Evolutionary conservation across 2,888 invertebrate genomes (phyloP).

Genomic region (Cheilosia variabilis): DNA sequence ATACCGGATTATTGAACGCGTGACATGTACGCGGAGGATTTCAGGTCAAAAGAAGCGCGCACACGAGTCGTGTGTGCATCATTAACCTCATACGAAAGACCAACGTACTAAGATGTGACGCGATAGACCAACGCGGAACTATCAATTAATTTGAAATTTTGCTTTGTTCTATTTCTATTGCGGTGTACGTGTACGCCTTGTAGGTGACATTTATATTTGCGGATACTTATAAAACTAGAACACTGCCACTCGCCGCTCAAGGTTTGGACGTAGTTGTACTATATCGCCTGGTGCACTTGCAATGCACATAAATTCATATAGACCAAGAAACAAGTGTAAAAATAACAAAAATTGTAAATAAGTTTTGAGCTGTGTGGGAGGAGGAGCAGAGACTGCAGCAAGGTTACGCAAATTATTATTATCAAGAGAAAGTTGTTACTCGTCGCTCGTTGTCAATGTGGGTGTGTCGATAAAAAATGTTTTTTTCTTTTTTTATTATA

Average conservation of each 20-base stretch:
- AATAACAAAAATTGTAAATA: constrained; percentile 41
- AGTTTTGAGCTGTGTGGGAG: constrained; percentile 36
- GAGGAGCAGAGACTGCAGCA: constrained; percentile 34
- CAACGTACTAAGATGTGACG: constrained; percentile 48
- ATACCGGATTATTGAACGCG: constrained; percentile 45
- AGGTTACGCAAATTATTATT: constrained; percentile 59
- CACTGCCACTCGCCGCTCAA: constrained; percentile 26
- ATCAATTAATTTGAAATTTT: constrained; percentile 21
- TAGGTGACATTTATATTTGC: neutral
- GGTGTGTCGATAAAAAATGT: constrained; percentile 39
- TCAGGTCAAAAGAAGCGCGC: constrained; percentile 65
- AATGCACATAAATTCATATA: constrained; percentile 21
- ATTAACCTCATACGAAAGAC: constrained; percentile 29
- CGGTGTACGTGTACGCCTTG: constrained; percentile 17
- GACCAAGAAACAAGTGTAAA: constrained; percentile 32
- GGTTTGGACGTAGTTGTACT: constrained; percentile 18
- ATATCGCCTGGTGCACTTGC: constrained; percentile 4
- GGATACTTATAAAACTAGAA: constrained; percentile 27
- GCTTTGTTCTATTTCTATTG: constrained; percentile 34
- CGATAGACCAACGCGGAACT: constrained; percentile 58
- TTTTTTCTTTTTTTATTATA: neutral
- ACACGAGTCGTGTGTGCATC: constrained; percentile 17
- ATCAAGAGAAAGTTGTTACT: constrained; percentile 59
- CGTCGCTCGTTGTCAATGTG: neutral
- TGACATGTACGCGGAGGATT: constrained; percentile 23